Conservation (phyloP, 2,797 vertebrate genomes). For the Chaetophractus vellerosus region DNA sequence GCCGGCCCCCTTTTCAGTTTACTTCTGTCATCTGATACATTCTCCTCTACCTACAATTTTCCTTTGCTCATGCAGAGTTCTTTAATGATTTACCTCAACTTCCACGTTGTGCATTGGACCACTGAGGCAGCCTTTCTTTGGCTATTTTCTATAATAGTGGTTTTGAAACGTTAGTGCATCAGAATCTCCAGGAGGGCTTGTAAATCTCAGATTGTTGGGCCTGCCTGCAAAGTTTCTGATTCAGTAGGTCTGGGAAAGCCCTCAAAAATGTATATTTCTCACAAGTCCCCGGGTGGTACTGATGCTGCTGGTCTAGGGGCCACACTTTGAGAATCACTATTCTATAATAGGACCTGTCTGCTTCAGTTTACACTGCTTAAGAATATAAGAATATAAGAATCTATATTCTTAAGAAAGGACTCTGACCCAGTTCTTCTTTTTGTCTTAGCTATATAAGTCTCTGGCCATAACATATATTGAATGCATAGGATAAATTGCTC, state of each 20-base stretch:
- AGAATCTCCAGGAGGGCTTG: background rate
- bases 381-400: too few species aligned
- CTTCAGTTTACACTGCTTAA: background rate
- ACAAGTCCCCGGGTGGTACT: background rate
- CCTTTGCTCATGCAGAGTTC: background rate
- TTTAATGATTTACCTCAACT: background rate
- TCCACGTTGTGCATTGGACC: background rate
- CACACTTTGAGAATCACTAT: background rate
- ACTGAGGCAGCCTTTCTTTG: background rate
- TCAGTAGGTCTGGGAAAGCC: background rate
- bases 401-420: background rate
- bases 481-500: background rate
- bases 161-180: background rate
- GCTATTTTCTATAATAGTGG: background rate
- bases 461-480: background rate
- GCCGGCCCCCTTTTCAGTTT: too few species aligned
- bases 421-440: background rate
- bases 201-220: background rate
- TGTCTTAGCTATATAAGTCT: background rate
- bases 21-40: background rate
- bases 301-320: background rate
- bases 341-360: background rate
- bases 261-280: background rate
- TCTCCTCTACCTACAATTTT: background rate
- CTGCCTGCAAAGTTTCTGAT: background rate